A percentile compares a stretch with the other conserved stretches of the same genome.
These are phyloP conservation scores for Anhinga anhinga DNA, from an alignment of 2,113 vertebrate species.

Conservation along the genomic window DNA sequence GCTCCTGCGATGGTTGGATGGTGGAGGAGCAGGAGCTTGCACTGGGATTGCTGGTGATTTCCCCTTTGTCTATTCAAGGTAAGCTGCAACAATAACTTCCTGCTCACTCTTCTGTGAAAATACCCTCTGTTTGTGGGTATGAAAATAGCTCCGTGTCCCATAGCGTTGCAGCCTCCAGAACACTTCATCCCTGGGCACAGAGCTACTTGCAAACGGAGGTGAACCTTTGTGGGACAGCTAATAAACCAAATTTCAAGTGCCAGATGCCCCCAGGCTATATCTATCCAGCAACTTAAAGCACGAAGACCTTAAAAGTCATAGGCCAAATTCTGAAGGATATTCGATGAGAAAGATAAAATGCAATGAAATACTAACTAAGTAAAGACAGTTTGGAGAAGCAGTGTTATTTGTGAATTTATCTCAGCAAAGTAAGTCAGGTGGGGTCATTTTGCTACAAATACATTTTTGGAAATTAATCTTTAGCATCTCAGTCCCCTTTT, in stretches of 20 bases:
- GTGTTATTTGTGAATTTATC: not conserved
- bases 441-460: not conserved
- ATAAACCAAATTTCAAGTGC: not conserved
- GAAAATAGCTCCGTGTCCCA: not conserved
- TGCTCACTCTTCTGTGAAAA: slow-evolving; percentile 16
- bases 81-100: slow-evolving; percentile 36
- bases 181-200: not conserved
- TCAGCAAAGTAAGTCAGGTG: not conserved
- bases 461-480: not conserved
- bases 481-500: not conserved
- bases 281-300: not conserved
- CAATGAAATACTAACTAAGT: fast-evolving
- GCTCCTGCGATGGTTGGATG: not conserved
- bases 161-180: not conserved
- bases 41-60: not conserved
- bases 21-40: not conserved
- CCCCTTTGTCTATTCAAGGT: slow-evolving; percentile 52
- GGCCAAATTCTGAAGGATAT: not conserved
- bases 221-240: not conserved
- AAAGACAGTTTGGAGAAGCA: not conserved
- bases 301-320: not conserved
- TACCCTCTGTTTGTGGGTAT: not conserved
- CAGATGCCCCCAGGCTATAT: not conserved
- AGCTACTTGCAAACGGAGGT: not conserved
- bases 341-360: not conserved